Conservation (phyloP, 1,140 invertebrate species). For the Psilanteris sp. region DNA sequence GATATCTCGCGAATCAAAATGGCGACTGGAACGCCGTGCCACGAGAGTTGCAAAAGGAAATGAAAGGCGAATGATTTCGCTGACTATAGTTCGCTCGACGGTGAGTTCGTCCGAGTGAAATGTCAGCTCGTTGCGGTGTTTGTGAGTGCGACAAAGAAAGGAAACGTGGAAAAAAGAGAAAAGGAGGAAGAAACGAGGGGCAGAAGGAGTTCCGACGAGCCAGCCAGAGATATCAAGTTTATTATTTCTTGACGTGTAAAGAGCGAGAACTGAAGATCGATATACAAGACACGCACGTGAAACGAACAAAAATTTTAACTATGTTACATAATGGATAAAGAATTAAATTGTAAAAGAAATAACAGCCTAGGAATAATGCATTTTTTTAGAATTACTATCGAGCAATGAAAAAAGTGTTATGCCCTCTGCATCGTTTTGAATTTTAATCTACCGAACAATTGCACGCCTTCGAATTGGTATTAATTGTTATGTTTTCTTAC, state of each 20-base stretch:
- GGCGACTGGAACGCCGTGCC: constrained; percentile 60
- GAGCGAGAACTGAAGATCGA: constrained; percentile 61
- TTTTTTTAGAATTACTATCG: too few species aligned
- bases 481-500: too few species aligned
- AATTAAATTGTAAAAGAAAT: constrained; percentile 17
- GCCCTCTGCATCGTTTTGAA: too few species aligned
- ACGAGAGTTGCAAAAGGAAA: constrained; percentile 63
- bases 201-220: constrained; percentile 35
- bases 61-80: constrained; percentile 66
- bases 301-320: constrained; percentile 54
- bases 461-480: too few species aligned
- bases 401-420: too few species aligned
- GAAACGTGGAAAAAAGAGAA: constrained; percentile 32
- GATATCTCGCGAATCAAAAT: constrained; percentile 66
- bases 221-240: constrained; percentile 65
- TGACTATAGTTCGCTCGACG: constrained; percentile 61
- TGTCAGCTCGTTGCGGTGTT: constrained; percentile 67
- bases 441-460: too few species aligned
- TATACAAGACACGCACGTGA: constrained; percentile 53
- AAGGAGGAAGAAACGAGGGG: constrained; percentile 39
- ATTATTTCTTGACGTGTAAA: constrained; percentile 65
- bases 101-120: constrained; percentile 67
- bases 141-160: constrained; percentile 57
- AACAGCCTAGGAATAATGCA: too few species aligned
- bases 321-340: constrained; percentile 37